Evolutionary conservation across 2,797 vertebrate species (phyloP).

Genomic region (Hypotaenidia philippensis): DNA sequence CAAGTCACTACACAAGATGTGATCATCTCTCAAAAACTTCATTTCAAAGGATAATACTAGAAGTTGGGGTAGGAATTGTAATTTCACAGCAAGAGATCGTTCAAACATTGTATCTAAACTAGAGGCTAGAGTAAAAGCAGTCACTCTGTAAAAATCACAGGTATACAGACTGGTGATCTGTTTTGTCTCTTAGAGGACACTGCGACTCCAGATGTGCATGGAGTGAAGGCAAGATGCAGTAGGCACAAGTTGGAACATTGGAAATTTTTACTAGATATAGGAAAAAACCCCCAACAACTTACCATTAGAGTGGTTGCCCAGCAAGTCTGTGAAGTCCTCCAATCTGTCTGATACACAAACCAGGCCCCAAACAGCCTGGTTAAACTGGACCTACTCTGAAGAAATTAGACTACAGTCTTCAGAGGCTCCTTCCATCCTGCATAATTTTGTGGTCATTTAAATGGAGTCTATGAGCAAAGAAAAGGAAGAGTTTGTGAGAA

Average conservation of each 20-base stretch:
- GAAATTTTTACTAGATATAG: neutral
- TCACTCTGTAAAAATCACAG: neutral
- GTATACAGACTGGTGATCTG: neutral
- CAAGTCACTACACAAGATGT: neutral
- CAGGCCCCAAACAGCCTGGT: neutral
- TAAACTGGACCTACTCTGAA: neutral
- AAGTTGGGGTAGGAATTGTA: neutral
- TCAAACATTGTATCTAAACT: neutral
- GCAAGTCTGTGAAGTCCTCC: neutral
- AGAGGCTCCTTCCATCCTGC: neutral
- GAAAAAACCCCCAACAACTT: neutral
- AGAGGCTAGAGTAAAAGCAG: neutral
- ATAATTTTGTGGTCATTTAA: neutral
- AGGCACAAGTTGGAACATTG: neutral
- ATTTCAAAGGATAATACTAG: neutral
- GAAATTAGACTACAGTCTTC: neutral
- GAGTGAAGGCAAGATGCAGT: neutral
- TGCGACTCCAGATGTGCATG: neutral
- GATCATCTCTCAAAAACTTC: neutral
- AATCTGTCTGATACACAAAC: neutral
- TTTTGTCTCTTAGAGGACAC: neutral
- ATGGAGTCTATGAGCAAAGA: neutral
- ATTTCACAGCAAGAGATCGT: neutral
- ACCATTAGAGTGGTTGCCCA: neutral
- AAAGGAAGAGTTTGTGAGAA: neutral